These are phyloP conservation scores for Ciconia nigra DNA, from an alignment of 2,797 vertebrate genomes.

Conservation along the genomic window DNA sequence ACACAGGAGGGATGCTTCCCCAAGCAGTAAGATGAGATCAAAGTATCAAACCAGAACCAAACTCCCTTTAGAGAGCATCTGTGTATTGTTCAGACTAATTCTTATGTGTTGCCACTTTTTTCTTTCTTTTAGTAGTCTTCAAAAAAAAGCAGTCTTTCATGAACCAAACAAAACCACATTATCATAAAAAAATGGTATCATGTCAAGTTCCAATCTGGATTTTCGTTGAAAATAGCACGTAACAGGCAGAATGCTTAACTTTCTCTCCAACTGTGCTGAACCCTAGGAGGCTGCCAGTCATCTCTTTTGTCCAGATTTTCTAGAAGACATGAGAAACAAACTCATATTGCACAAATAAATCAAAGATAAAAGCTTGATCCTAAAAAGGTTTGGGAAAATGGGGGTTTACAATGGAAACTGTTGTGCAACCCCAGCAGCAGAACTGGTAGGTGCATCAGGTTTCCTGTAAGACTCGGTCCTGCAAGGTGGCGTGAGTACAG, in stretches of 20 bases:
- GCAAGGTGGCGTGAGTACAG: background rate
- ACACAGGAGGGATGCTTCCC: background rate
- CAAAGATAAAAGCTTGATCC: background rate
- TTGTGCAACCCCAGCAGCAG: background rate
- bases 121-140: background rate
- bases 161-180: background rate
- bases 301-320: constrained; percentile 5
- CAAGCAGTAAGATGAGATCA: background rate
- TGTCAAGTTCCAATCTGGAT: background rate
- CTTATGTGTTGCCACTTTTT: background rate
- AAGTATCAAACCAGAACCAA: background rate
- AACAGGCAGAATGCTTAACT: background rate
- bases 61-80: background rate
- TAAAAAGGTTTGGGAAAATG: background rate
- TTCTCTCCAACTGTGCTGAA: background rate
- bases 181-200: background rate
- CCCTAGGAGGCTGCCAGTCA: background rate
- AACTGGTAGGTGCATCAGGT: background rate
- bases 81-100: background rate
- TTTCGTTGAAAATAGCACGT: background rate
- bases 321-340: background rate
- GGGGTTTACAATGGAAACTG: background rate
- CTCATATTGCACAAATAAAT: background rate
- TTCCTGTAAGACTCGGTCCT: background rate
- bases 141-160: background rate